These are phyloP conservation scores for Lepisosteus osseus DNA, from an alignment of 2,113 vertebrate genomes.

Conservation along the genomic window DNA sequence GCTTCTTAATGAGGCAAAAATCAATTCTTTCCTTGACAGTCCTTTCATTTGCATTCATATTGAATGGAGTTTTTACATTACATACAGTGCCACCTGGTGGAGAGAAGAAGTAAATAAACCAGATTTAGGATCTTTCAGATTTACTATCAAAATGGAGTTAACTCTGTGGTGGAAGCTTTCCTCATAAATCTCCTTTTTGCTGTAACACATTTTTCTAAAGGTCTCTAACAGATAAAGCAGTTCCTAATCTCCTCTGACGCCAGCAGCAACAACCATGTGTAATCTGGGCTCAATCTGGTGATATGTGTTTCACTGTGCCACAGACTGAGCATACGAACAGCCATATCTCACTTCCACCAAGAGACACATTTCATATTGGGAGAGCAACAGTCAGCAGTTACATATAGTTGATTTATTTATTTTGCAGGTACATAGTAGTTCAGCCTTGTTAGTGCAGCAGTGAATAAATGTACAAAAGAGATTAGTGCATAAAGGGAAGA, in stretches of 20 bases:
- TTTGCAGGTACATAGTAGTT: not conserved
- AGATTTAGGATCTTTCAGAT: not conserved
- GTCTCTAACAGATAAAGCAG: too few species aligned
- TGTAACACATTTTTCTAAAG: not conserved
- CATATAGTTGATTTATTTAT: not conserved
- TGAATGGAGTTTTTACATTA: not conserved
- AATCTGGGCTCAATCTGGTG: slow-evolving; percentile 14
- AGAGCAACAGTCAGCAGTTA: not conserved
- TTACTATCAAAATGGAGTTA: not conserved
- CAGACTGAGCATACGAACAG: not conserved
- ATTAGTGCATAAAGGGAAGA: not conserved
- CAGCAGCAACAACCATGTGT: slow-evolving; percentile 14
- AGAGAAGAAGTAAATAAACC: not conserved
- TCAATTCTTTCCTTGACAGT: too few species aligned
- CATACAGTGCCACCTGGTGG: not conserved
- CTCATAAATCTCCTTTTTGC: too few species aligned
- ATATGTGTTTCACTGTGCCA: not conserved
- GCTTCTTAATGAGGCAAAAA: too few species aligned
- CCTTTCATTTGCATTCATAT: too few species aligned
- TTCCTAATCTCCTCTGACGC: slow-evolving; percentile 9
- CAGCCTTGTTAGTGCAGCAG: slow-evolving; percentile 7
- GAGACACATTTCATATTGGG: not conserved
- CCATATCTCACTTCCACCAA: slow-evolving; percentile 2
- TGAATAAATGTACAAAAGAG: slow-evolving; percentile 2
- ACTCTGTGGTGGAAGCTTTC: too few species aligned